Conservation (phyloP, 2,888 invertebrate genomes). For the Maniola hyperantus region DNA sequence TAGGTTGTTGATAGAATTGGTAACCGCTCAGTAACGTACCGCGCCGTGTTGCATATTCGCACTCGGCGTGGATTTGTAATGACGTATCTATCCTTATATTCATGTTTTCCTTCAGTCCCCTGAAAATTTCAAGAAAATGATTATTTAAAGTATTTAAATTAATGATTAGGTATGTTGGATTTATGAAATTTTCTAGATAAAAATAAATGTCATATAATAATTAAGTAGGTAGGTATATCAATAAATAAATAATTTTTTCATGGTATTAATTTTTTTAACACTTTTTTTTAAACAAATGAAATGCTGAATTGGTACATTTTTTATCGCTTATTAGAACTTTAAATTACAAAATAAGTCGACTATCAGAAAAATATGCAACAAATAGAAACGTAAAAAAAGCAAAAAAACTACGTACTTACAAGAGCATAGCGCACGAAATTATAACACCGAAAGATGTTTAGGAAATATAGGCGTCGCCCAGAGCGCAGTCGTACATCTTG, state of each 20-base stretch:
- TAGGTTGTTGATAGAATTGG: slow-evolving; percentile 83
- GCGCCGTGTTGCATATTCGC: slow-evolving; percentile 80
- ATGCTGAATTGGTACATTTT: not conserved
- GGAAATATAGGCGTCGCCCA: slow-evolving; percentile 81
- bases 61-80: slow-evolving; percentile 66
- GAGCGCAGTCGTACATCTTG: slow-evolving; percentile 81
- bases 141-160: not conserved
- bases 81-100: slow-evolving; percentile 42
- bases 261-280: too few species aligned
- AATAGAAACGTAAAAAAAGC: slow-evolving; percentile 30
- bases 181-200: not conserved
- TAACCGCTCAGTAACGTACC: slow-evolving; percentile 80
- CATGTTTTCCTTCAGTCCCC: not conserved
- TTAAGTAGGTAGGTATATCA: too few species aligned
- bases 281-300: too few species aligned
- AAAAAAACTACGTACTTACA: slow-evolving; percentile 58
- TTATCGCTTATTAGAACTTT: not conserved
- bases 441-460: slow-evolving; percentile 80
- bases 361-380: not conserved
- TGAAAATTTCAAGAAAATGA: not conserved
- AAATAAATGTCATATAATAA: not conserved
- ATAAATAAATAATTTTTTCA: too few species aligned
- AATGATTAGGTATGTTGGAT: not conserved
- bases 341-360: not conserved
- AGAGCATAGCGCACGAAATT: slow-evolving; percentile 69